Evolutionary conservation across 2,888 invertebrate genomes (phyloP), one percentile per base, ranked within the genome.

Genomic region (Fissipunctia ypsillon): DNA sequence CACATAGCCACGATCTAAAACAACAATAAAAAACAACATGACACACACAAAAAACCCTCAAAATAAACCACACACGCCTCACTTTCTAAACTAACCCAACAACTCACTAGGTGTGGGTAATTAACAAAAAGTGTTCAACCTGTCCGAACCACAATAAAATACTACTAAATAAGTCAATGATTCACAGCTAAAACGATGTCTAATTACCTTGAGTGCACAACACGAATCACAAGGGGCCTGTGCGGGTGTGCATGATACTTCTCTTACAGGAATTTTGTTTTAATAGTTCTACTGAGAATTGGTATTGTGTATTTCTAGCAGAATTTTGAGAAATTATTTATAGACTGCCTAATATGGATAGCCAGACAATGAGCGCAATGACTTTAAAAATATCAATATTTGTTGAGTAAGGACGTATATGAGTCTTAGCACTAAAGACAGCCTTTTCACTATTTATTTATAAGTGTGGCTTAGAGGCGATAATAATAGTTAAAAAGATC

Each of bases 131-230:
- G 72, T 74, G 56, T 71, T 75, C 43, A 75, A 83, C 52, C 54
- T 69, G 41, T 76, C 45, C 59, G 14, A 35, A 78, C 68, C 31
- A 73, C 69, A 67, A 60, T 71, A 71, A 64, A 74, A 84, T 59
- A 84, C 81, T 69, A 81, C 43, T 86, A 76, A 78, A 85, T 69
- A 70, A 67, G 75, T 66, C 81, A 48, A 73, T 78, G 83, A 74
- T 76, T 85, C 67, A 82, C 72, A 35, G 74, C 48, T 61, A 70
- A 28, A 77, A 70, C 70, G 86, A 84, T 86, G 72, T 90, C 90
- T 91, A 89, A 92, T 93, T 91, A 90, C 75, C 72, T 67, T 87
- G 79, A 91, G 90, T 91, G 91, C 88, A 81, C 76, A 78, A 75
- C 74, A 79, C 80, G 78, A 81, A 76, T 78, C 81, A 86, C 76